Conservation (phyloP, 2,797 vertebrate species). For the Cyprinodon diabolis region DNA sequence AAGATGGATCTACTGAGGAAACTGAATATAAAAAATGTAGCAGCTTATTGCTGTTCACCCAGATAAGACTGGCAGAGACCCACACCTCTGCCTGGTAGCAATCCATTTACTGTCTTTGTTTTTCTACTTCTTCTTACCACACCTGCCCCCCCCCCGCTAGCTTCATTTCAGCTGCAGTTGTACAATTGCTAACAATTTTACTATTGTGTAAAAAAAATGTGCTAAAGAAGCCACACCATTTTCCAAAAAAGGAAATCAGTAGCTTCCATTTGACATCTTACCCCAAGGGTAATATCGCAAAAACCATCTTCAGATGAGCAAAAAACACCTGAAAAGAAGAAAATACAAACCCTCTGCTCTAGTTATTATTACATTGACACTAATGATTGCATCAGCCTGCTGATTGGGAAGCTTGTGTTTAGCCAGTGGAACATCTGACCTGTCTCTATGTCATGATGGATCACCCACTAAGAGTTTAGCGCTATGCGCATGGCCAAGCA, state of each 20-base stretch:
- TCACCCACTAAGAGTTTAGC: slow-evolving; percentile 66
- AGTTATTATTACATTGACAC: slow-evolving; percentile 41
- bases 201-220: slow-evolving; percentile 64
- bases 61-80: slow-evolving; percentile 63
- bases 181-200: slow-evolving; percentile 59
- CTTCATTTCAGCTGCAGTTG: slow-evolving; percentile 55
- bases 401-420: slow-evolving; percentile 67
- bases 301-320: slow-evolving; percentile 27
- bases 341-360: slow-evolving; percentile 36
- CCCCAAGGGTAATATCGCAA: slow-evolving; percentile 17
- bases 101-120: slow-evolving; percentile 56
- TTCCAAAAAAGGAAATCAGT: slow-evolving; percentile 50
- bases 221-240: slow-evolving; percentile 68
- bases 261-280: slow-evolving; percentile 53
- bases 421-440: slow-evolving; percentile 73
- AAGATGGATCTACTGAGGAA: slow-evolving; percentile 59
- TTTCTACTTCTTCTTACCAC: slow-evolving; percentile 56
- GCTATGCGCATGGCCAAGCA: slow-evolving; percentile 58
- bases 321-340: slow-evolving; percentile 36
- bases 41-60: slow-evolving; percentile 46
- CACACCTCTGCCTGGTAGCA: slow-evolving; percentile 62
- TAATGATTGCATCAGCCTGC: slow-evolving; percentile 46
- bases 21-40: slow-evolving; percentile 67
- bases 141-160: slow-evolving; percentile 63
- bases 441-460: slow-evolving; percentile 78